Base-by-base conservation (phyloP, 2,797 vertebrate genomes). In the Huso huso region DNA sequence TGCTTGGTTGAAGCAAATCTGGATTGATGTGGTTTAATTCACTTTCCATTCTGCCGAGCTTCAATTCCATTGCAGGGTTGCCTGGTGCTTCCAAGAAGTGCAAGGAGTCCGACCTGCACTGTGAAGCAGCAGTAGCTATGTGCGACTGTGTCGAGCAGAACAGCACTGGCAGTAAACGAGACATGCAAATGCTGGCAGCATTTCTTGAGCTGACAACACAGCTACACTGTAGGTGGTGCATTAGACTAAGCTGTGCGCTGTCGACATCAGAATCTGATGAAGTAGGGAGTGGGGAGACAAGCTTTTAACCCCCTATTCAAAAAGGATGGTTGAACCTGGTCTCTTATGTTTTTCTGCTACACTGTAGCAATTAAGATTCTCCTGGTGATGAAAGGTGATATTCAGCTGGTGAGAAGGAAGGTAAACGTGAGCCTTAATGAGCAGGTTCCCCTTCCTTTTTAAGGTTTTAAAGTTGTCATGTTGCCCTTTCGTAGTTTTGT, bases 11-110 rank as follows among this genome's bases (percentile, higher is more conserved):
- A 62, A 91, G 87, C 76, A 93, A 85, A 85, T 97, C 95, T 0
- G 91, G 90, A 86, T 92, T 93, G 85, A 93, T 92, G 76, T 87
- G 88, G 82, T 93, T 96, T 79, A 93, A 90, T 86, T 95, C 94
- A 50, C 85, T 93, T 82, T 97, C 95, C 88, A 92, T 94, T 81
- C 90, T 92, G 89, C 90, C 93, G 84, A 86, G 88, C 87, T 95
- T 93, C 84, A 91, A 93, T 90, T 99, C 97, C 96, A 95, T 97
- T 84, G 85, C 84, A 6, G 49, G 76, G 75, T 73, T 37, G 23
- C 23, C 23, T 37, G 71, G 75, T 73, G 70, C 71, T 81, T 67
- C 74, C 81, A 81, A 76, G 82, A 67, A 71, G 23, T 57, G 62
- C 12, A 69, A 8, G 51, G 49, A 11, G n/a, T 72, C 73, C 77